Conservation (phyloP, 2,888 invertebrate species). For the Epiblema foenella region DNA sequence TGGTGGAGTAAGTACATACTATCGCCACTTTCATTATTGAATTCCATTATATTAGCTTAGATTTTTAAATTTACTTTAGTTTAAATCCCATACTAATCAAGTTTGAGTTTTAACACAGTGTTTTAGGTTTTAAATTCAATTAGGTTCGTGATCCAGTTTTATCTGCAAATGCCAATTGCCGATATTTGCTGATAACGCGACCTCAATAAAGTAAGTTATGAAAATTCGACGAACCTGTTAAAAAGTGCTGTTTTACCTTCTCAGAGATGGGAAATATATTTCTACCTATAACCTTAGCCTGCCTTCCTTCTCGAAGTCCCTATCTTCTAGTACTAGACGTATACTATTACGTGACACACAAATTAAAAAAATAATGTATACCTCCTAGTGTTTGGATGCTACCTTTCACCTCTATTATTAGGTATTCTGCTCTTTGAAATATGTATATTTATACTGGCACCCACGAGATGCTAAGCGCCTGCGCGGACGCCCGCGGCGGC, state of each 20-base stretch:
- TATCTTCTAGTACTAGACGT: no score
- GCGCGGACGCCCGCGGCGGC: no score
- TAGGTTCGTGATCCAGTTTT: conserved; percentile 4
- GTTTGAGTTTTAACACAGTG: neutral
- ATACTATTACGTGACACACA: no score
- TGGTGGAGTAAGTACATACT: conserved; percentile 1
- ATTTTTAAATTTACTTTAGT: conserved; percentile 14
- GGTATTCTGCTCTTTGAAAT: no score
- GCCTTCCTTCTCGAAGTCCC: no score
- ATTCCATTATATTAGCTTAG: conserved; percentile 5
- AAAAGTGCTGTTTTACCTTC: neutral
- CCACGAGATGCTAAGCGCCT: no score
- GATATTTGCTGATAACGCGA: conserved; percentile 32
- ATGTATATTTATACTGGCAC: no score
- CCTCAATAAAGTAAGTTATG: conserved; percentile 35
- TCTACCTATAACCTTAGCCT: no score
- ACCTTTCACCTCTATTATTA: no score
- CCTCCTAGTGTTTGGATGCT: no score
- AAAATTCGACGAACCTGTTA: conserved; percentile 10
- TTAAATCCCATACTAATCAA: neutral
- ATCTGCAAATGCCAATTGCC: conserved; percentile 10
- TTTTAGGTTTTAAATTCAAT: conserved; percentile 2
- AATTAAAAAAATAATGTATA: no score
- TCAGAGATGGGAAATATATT: no score
- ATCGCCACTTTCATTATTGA: conserved; percentile 22